These are phyloP conservation scores for Aspidoscelis tigris DNA, from an alignment of 2,113 vertebrate species.

Conservation along the genomic window DNA sequence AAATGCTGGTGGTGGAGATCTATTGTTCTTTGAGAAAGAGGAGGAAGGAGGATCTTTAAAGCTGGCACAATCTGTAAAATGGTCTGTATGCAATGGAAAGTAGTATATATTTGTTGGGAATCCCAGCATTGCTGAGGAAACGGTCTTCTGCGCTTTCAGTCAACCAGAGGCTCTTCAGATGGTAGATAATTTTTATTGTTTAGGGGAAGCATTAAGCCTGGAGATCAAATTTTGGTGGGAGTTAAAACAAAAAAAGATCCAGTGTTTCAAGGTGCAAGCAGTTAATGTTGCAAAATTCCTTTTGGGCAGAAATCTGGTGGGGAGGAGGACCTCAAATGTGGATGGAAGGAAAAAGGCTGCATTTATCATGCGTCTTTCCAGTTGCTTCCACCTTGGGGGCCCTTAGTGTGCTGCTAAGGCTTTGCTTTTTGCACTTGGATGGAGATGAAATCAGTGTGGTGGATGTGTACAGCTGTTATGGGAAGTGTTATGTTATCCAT, in stretches of 20 bases:
- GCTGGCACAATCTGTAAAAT: constrained; percentile 1
- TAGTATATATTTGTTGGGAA: constrained; percentile 12
- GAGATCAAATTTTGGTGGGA: neutral
- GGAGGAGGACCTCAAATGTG: constrained; percentile 5
- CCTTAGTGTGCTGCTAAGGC: neutral
- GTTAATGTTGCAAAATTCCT: neutral
- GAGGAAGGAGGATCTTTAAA: neutral
- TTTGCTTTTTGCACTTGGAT: neutral
- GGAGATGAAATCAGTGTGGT: too few relatives aligned
- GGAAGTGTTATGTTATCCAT: too few relatives aligned
- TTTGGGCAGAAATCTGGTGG: neutral
- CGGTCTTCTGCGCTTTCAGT: constrained; percentile 29
- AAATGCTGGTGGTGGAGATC: neutral
- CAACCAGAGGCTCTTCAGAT: constrained; percentile 3
- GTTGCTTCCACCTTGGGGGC: neutral
- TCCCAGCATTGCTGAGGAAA: constrained; percentile 33
- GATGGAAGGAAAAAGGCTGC: neutral
- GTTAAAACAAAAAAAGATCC: neutral
- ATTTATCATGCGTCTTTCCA: neutral
- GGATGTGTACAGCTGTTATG: too few relatives aligned
- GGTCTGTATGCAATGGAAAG: neutral
- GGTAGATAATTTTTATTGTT: constrained; percentile 19
- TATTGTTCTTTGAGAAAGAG: neutral
- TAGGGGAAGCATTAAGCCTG: neutral
- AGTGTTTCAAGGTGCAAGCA: neutral